A percentile compares a stretch with the other conserved stretches of the same genome.
Conservation (phyloP, 2,888 invertebrate species). For the Scrobipalpa costella region DNA sequence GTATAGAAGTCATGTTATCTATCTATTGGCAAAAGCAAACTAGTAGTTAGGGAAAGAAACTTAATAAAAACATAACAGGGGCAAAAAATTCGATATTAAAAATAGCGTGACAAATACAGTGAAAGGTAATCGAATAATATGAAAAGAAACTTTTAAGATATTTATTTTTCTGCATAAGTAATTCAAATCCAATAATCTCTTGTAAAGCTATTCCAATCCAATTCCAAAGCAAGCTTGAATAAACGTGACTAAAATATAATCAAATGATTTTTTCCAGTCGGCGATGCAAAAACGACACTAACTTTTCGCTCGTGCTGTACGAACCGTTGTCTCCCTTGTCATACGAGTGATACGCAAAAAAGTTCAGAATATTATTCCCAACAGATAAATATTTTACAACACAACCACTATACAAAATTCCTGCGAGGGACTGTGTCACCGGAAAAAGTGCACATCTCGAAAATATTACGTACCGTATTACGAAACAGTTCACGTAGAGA, state of each 20-base stretch:
- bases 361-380: neutral
- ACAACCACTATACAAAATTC: conserved; percentile 4
- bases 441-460: conserved; percentile 35
- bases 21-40: too few relatives aligned
- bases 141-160: neutral
- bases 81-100: neutral
- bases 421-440: conserved; percentile 21
- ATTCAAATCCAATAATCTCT: conserved; percentile 6
- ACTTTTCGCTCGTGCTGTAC: neutral
- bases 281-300: neutral
- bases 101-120: neutral
- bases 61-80: neutral
- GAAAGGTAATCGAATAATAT: neutral
- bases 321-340: neutral
- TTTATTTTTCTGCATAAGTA: conserved; percentile 1
- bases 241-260: conserved; percentile 10
- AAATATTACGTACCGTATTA: conserved; percentile 54
- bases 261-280: neutral
- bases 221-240: neutral
- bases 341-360: conserved; percentile 8
- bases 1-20: neutral
- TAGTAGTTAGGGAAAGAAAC: too few relatives aligned
- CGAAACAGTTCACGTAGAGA: conserved; percentile 64
- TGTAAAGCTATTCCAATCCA: conserved; percentile 3
- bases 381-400: conserved; percentile 21